A percentile compares a stretch with the other conserved stretches of the same genome.
phyloP scores from a whole-genome alignment of 2,888 invertebrate species.

The Anthrax anthrax region DNA sequence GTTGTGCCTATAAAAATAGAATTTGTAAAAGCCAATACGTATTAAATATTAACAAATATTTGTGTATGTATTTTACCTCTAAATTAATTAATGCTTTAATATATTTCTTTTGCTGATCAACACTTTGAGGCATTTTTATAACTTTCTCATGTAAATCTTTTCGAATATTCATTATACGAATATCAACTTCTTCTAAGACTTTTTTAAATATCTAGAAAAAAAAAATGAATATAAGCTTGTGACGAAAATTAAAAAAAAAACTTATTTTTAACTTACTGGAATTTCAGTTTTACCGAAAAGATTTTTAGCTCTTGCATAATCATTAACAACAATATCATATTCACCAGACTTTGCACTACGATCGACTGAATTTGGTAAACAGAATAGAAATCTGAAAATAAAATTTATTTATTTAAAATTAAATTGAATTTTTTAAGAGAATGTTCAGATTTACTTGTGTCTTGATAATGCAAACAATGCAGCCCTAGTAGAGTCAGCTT shows the following conservation, averaged over 20 bases:
- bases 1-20: conserved; percentile 18
- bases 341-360: conserved; percentile 87
- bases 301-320: conserved; percentile 90
- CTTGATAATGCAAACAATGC: conserved; percentile 84
- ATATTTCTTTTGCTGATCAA: conserved; percentile 89
- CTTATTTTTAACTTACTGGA: conserved; percentile 36
- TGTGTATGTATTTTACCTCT: conserved; percentile 36
- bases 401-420: not conserved
- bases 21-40: too few species aligned
- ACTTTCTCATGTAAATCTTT: conserved; percentile 68
- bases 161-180: conserved; percentile 66
- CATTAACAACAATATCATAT: conserved; percentile 94
- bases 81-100: conserved; percentile 67
- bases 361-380: conserved; percentile 87
- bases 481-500: conserved; percentile 90
- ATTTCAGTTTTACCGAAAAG: conserved; percentile 90
- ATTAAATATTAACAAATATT: not conserved
- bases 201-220: conserved; percentile 57
- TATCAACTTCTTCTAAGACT: conserved; percentile 84
- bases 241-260: too few species aligned
- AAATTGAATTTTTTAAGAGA: not conserved
- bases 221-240: not conserved
- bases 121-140: conserved; percentile 76
- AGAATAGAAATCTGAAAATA: conserved; percentile 55
- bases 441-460: conserved; percentile 47